These are phyloP conservation scores for Melinopterus prodromus DNA, from an alignment of 2,888 invertebrate species.

Conservation along the genomic window DNA sequence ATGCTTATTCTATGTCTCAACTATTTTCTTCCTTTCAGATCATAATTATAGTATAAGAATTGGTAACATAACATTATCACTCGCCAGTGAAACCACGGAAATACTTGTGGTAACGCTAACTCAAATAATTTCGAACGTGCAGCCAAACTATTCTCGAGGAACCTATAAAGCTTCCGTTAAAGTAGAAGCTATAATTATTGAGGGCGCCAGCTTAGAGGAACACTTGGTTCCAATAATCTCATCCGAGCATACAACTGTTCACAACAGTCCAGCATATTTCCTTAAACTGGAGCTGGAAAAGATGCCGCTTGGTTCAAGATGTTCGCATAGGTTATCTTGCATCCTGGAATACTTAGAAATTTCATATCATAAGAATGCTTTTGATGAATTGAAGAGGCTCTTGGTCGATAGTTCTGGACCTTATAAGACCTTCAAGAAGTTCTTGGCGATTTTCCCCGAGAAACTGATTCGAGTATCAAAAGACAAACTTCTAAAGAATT, in stretches of 20 bases:
- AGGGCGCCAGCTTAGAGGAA: slow-evolving; percentile 77
- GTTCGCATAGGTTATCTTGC: slow-evolving; percentile 73
- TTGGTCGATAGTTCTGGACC: slow-evolving; percentile 23
- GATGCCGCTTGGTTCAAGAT: slow-evolving; percentile 70
- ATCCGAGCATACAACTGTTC: slow-evolving; percentile 66
- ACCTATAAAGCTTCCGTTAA: slow-evolving; percentile 48
- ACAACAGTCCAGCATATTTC: slow-evolving; percentile 73
- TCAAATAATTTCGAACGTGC: slow-evolving; percentile 64
- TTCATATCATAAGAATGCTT: slow-evolving; percentile 80
- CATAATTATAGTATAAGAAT: slow-evolving; percentile 80
- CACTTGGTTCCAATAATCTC: slow-evolving; percentile 75
- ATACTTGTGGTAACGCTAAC: slow-evolving; percentile 76
- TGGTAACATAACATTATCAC: slow-evolving; percentile 74
- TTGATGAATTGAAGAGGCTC: slow-evolving; percentile 63
- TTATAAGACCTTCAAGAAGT: slow-evolving; percentile 10
- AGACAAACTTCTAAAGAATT: slow-evolving; percentile 51
- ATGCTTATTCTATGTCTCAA: not conserved
- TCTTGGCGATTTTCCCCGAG: slow-evolving; percentile 41
- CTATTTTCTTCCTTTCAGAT: slow-evolving; percentile 61
- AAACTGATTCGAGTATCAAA: slow-evolving; percentile 43
- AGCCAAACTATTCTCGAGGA: slow-evolving; percentile 51
- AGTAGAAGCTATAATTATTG: slow-evolving; percentile 79
- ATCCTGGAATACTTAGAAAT: slow-evolving; percentile 78
- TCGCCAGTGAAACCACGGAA: slow-evolving; percentile 72
- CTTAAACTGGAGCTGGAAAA: slow-evolving; percentile 79